Percentiles rank a stretch among this genome's conserved stretches.
These are phyloP conservation scores for Nannobrachium achirus DNA, from an alignment of 2,113 vertebrate genomes.

Conservation along the genomic window DNA sequence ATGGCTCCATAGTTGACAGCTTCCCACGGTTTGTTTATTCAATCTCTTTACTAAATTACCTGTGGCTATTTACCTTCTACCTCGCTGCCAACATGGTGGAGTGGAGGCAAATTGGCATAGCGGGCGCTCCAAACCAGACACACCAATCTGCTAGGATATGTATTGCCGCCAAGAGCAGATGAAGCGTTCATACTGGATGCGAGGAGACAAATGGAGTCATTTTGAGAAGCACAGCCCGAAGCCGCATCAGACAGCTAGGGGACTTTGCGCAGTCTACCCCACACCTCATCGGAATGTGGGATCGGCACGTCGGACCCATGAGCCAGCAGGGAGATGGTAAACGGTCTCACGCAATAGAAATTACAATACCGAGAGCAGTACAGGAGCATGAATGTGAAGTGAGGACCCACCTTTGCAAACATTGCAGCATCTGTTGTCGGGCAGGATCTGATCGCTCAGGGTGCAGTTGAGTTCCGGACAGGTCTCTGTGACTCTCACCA, in stretches of 20 bases:
- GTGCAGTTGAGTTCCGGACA: slow-evolving; percentile 93
- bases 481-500: slow-evolving; percentile 86
- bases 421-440: slow-evolving; percentile 92
- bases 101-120: slow-evolving; percentile 56
- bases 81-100: slow-evolving; percentile 51
- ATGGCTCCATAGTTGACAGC: slow-evolving; percentile 39
- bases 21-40: slow-evolving; percentile 62
- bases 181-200: slow-evolving; percentile 24
- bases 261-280: no score
- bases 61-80: slow-evolving; percentile 58
- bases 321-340: no score
- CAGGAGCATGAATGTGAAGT: neutral
- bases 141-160: slow-evolving; percentile 53
- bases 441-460: slow-evolving; percentile 84
- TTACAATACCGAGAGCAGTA: no score
- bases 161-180: slow-evolving; percentile 25
- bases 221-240: slow-evolving; percentile 15
- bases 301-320: no score
- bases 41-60: slow-evolving; percentile 65
- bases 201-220: slow-evolving; percentile 23
- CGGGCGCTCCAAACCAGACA: slow-evolving; percentile 47
- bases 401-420: slow-evolving; percentile 87
- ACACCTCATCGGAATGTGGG: no score
- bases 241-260: no score
- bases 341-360: no score